These are phyloP conservation scores for Aethes cnicana DNA, from an alignment of 2,888 invertebrate species.

Conservation along the genomic window DNA sequence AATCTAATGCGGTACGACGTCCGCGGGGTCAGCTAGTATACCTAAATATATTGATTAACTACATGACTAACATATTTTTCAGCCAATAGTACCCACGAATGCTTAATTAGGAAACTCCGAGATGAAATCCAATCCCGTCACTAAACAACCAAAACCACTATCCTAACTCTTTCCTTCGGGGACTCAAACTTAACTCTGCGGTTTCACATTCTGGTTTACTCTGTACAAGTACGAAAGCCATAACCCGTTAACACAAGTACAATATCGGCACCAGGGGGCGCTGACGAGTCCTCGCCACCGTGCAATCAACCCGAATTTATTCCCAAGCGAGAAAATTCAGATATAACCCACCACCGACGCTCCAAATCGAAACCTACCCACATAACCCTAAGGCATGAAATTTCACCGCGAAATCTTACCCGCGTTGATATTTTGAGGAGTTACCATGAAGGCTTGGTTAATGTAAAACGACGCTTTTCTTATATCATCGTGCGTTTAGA, in stretches of 20 bases:
- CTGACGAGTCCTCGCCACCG: constrained; percentile 19
- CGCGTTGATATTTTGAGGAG: constrained; percentile 9
- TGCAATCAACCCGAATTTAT: constrained; percentile 29
- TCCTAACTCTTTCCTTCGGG: too few species aligned
- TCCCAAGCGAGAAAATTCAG: constrained; percentile 17
- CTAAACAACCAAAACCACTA: too few species aligned
- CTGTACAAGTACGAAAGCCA: constrained; percentile 15
- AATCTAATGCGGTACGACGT: too few species aligned
- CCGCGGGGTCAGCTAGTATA: too few species aligned
- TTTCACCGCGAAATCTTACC: background rate
- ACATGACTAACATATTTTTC: too few species aligned
- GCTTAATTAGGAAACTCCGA: background rate
- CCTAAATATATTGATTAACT: too few species aligned
- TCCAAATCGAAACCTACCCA: background rate
- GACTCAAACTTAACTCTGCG: too few species aligned
- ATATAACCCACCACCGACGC: background rate
- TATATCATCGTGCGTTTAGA: background rate
- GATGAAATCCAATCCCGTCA: too few species aligned
- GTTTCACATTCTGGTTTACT: background rate
- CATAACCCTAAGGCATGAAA: background rate
- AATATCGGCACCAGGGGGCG: constrained; percentile 20
- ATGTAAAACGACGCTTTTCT: constrained; percentile 8
- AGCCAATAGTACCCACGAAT: background rate
- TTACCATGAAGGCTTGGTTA: constrained; percentile 3
- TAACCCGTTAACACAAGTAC: constrained; percentile 28